Conservation (phyloP, 2,113 vertebrate genomes). For the Callionymus lyra region DNA sequence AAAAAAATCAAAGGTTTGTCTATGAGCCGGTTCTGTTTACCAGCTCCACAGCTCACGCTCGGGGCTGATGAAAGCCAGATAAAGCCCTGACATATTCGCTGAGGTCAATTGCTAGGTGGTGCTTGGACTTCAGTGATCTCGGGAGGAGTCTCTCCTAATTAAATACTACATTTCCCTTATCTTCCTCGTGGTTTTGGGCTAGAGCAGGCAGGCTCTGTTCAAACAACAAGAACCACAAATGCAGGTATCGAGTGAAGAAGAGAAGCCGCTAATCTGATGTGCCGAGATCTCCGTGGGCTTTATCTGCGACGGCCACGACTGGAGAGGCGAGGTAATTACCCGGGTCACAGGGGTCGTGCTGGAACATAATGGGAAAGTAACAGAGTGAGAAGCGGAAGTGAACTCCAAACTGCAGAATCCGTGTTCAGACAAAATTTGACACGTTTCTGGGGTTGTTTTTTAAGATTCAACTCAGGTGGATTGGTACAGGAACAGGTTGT, state of each 20-base stretch:
- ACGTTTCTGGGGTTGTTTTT: slow-evolving; percentile 9
- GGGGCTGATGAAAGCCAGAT: slow-evolving; percentile 53
- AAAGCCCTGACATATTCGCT: slow-evolving; percentile 53
- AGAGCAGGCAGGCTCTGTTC: background rate
- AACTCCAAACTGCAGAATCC: slow-evolving; percentile 1
- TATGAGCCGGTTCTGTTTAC: slow-evolving; percentile 33
- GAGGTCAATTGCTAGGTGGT: slow-evolving; percentile 51
- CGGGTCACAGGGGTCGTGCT: slow-evolving; percentile 46
- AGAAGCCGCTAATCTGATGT: slow-evolving; percentile 33
- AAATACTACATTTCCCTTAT: slow-evolving; percentile 55
- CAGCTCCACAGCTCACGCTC: slow-evolving; percentile 37
- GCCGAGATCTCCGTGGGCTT: slow-evolving; percentile 38
- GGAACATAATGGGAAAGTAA: slow-evolving; percentile 39
- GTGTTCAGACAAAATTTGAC: slow-evolving; percentile 29
- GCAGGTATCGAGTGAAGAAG: too few species aligned
- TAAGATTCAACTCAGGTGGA: slow-evolving; percentile 24
- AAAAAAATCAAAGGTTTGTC: slow-evolving; percentile 26
- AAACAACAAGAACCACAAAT: slow-evolving; percentile 3
- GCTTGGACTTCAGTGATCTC: slow-evolving; percentile 4
- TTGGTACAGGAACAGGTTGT: slow-evolving; percentile 48
- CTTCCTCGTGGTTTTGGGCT: slow-evolving; percentile 4
- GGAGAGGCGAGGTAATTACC: slow-evolving; percentile 52
- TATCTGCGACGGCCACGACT: slow-evolving; percentile 39
- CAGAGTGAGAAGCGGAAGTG: slow-evolving; percentile 32
- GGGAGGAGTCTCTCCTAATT: slow-evolving; percentile 53